A percentile compares a stretch with the other conserved stretches of the same genome.
phyloP scores from a whole-genome alignment of 2,113 vertebrate species.

The Myotis yumanensis region DNA sequence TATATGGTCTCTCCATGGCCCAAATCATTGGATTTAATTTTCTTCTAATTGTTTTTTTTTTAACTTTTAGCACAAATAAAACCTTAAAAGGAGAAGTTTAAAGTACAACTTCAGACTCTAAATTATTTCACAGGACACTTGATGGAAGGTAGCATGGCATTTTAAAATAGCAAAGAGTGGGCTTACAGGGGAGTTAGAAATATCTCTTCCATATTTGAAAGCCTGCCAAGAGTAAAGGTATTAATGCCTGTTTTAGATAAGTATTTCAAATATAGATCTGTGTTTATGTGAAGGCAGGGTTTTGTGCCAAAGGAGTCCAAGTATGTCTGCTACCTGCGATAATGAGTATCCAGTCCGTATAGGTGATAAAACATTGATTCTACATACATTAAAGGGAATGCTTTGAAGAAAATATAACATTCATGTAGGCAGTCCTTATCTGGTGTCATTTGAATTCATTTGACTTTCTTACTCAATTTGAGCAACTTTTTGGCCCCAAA shows the following conservation, averaged over 20 bases:
- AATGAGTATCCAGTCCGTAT: neutral
- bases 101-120: conserved; percentile 37
- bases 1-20: conserved; percentile 34
- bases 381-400: neutral
- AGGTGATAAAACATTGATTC: neutral
- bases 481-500: neutral
- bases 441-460: neutral
- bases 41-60: conserved; percentile 74
- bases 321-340: conserved; percentile 3
- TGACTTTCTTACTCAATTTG: neutral
- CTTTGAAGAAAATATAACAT: neutral
- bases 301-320: neutral
- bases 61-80: conserved; percentile 58
- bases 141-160: neutral
- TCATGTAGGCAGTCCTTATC: neutral
- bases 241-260: conserved; percentile 61
- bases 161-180: conserved; percentile 28
- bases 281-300: conserved; percentile 2
- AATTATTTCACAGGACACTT: conserved; percentile 42
- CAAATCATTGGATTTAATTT: conserved; percentile 69
- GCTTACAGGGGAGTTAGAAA: neutral
- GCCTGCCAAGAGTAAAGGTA: conserved; percentile 11
- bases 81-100: conserved; percentile 45
- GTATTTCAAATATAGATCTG: conserved; percentile 54
- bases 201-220: conserved; percentile 44